Evolutionary conservation across 2,888 invertebrate species (phyloP).

Genomic region (Meteorus colon): DNA sequence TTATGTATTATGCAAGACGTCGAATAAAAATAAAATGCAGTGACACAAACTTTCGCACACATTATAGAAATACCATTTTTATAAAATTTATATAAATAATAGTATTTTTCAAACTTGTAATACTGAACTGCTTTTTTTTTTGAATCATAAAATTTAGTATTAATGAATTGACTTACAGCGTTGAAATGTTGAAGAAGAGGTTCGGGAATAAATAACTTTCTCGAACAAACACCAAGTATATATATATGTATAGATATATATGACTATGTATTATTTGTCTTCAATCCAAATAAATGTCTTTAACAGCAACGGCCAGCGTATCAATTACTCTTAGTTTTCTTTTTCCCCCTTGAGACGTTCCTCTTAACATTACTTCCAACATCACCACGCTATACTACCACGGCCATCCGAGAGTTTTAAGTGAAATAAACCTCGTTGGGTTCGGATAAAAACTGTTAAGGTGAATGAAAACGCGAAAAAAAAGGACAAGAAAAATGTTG

Average conservation of each 20-base stretch:
- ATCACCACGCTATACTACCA: background rate
- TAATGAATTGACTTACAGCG: conserved; percentile 25
- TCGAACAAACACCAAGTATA: background rate
- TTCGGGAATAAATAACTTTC: background rate
- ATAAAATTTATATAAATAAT: background rate
- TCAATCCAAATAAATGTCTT: conserved; percentile 49
- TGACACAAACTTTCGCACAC: background rate
- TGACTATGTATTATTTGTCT: conserved; percentile 29
- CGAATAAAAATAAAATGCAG: background rate
- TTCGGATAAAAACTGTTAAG: conserved; percentile 22
- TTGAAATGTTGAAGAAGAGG: conserved; percentile 17
- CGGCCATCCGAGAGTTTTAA: conserved; percentile 8
- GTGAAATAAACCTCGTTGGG: conserved; percentile 33
- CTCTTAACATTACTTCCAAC: conserved; percentile 7
- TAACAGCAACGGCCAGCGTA: conserved; percentile 29
- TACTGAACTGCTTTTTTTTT: background rate
- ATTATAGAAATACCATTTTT: background rate
- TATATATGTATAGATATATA: background rate
- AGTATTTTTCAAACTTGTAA: background rate
- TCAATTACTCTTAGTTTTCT: conserved; percentile 45
- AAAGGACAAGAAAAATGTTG: background rate
- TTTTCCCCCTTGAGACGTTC: conserved; percentile 29
- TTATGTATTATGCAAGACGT: background rate
- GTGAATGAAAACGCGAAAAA: background rate
- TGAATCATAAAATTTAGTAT: background rate